A percentile compares a stretch with the other conserved stretches of the same genome.
Evolutionary conservation across 2,797 vertebrate genomes (phyloP).

Genomic region (Simalia tracyae): DNA sequence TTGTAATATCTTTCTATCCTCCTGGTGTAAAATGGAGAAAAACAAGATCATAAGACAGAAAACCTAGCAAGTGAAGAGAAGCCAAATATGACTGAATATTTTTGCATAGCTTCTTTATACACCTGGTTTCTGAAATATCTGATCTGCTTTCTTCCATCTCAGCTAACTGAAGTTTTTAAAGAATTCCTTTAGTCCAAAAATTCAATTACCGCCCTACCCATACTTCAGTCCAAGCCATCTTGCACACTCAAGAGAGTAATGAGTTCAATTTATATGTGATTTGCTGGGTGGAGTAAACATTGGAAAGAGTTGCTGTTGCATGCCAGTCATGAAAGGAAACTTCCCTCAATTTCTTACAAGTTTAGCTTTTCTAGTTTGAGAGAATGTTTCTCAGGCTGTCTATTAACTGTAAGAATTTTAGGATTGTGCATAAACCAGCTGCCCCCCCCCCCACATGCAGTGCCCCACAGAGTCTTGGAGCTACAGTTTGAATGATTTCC

Average conservation of each 20-base stretch:
- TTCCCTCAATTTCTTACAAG: neutral
- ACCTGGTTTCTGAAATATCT: neutral
- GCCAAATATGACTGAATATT: neutral
- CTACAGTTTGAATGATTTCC: too few species aligned
- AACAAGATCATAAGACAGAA: slow-evolving; percentile 7
- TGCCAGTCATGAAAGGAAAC: neutral
- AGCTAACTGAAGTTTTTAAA: neutral
- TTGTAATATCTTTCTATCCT: neutral
- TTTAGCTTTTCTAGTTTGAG: neutral
- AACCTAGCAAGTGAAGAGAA: neutral
- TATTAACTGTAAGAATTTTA: neutral
- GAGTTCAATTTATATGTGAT: neutral
- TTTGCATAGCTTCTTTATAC: neutral
- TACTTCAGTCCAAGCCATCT: neutral
- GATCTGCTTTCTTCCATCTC: neutral
- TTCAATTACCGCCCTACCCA: neutral
- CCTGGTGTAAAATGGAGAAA: neutral
- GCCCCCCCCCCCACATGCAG: too few species aligned
- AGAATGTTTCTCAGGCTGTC: neutral
- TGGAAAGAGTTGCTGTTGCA: neutral
- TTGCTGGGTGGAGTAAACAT: neutral
- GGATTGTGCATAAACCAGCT: neutral
- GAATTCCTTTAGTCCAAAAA: neutral
- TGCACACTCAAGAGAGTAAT: neutral
- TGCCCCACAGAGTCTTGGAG: too few species aligned